Evolutionary conservation across 2,113 vertebrate genomes (phyloP).

Genomic region (Engraulis encrasicolus): DNA sequence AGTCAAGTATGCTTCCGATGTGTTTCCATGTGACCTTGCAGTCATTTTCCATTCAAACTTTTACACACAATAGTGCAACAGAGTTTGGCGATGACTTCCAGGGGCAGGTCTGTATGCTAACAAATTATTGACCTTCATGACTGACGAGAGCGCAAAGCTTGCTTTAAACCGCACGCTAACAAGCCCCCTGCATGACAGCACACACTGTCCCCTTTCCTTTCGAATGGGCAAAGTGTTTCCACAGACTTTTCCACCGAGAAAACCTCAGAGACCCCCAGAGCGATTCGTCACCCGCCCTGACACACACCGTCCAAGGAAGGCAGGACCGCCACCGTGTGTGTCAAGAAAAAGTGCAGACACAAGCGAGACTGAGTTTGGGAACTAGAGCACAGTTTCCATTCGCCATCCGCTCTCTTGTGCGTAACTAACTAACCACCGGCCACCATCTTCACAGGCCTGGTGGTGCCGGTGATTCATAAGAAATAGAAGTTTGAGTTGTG

Average conservation of each 20-base stretch:
- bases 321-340: neutral
- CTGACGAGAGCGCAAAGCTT: neutral
- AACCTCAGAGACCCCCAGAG: conserved; percentile 17
- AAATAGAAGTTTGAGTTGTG: neutral
- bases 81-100: neutral
- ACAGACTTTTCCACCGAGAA: conserved; percentile 20
- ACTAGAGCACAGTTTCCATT: conserved; percentile 14
- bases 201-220: conserved; percentile 15
- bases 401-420: neutral
- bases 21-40: neutral
- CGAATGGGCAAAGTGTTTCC: neutral
- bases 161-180: neutral
- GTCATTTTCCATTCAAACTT: no score
- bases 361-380: neutral
- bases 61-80: neutral
- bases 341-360: conserved; percentile 4
- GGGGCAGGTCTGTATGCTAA: neutral
- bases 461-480: neutral
- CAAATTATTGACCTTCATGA: neutral
- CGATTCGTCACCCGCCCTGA: conserved; percentile 17
- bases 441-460: neutral
- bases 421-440: neutral
- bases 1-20: neutral
- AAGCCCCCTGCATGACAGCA: conserved; percentile 11
- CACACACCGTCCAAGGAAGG: neutral